Percentiles rank a stretch among this genome's conserved stretches.
phyloP scores from a whole-genome alignment of 2,888 invertebrate genomes.

The Lepas anatifera region DNA sequence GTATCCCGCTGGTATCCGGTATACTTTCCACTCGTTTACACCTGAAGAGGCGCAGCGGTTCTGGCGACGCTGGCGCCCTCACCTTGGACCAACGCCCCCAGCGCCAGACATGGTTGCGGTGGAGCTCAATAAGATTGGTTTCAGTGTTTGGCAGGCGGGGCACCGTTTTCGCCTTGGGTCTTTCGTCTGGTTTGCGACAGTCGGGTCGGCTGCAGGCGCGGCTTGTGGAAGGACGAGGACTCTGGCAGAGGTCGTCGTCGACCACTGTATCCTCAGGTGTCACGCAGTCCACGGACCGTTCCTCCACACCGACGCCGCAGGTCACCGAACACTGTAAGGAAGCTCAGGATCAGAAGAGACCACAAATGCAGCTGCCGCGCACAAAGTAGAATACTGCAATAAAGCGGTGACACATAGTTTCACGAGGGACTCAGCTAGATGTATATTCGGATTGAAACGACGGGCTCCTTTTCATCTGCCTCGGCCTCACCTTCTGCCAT shows the following conservation, averaged over 20 bases:
- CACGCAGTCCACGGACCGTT: not conserved
- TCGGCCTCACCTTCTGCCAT: not conserved
- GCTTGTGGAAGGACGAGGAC: not conserved
- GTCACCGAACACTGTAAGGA: not conserved
- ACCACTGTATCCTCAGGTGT: not conserved
- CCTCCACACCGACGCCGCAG: not conserved
- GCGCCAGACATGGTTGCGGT: not conserved
- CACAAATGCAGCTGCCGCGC: too few species aligned
- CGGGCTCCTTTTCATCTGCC: too few species aligned
- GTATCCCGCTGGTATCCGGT: too few species aligned
- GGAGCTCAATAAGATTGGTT: not conserved
- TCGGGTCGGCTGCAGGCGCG: not conserved
- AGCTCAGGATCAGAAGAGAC: too few species aligned
- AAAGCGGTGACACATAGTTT: too few species aligned
- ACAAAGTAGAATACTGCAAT: too few species aligned
- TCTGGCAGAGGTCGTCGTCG: not conserved
- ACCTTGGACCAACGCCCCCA: not conserved
- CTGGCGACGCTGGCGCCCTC: not conserved
- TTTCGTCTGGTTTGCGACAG: too few species aligned
- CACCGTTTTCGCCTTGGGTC: not conserved
- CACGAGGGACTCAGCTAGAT: too few species aligned
- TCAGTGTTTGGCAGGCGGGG: not conserved
- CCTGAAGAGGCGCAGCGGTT: too few species aligned
- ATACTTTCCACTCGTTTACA: too few species aligned
- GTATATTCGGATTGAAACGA: too few species aligned